phyloP scores from a whole-genome alignment of 2,113 vertebrate species.

The Thalassoma bifasciatum region DNA sequence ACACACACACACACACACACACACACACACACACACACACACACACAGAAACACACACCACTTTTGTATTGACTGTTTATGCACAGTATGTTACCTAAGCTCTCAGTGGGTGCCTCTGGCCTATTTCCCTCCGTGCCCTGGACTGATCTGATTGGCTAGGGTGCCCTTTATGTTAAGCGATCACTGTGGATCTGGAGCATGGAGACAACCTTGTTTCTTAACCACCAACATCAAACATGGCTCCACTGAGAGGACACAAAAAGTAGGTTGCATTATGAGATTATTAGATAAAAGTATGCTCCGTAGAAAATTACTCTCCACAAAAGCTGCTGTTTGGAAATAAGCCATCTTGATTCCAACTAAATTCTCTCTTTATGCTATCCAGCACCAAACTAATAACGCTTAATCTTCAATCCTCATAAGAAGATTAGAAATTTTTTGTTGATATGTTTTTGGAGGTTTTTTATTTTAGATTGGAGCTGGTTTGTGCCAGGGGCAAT shows the following conservation, averaged over 20 bases:
- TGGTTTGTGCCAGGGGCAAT: conserved; percentile 17
- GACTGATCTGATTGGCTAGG: conserved; percentile 50
- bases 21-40: conserved; percentile 11
- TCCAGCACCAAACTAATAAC: conserved; percentile 45
- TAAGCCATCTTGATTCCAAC: conserved; percentile 31
- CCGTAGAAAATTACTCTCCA: neutral
- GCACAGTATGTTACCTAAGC: conserved; percentile 67
- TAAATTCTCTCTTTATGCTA: conserved; percentile 4
- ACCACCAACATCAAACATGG: neutral
- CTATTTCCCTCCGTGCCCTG: conserved; percentile 55
- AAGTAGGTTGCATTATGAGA: conserved; percentile 7
- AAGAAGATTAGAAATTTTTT: conserved; percentile 43
- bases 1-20: conserved; percentile 15
- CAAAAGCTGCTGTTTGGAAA: conserved; percentile 31
- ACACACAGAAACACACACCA: conserved; percentile 8
- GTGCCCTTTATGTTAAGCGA: conserved; percentile 55
- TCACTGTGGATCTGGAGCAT: conserved; percentile 38
- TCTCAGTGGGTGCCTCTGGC: conserved; percentile 60
- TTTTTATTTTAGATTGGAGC: conserved; percentile 33
- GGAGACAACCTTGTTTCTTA: conserved; percentile 18
- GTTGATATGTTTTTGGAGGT: conserved; percentile 13
- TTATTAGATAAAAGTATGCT: neutral
- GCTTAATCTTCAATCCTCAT: conserved; percentile 22
- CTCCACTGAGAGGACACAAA: neutral
- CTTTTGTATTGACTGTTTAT: conserved; percentile 61